Evolutionary conservation across 2,113 vertebrate genomes (phyloP).

Genomic region (Bombycilla garrulus): DNA sequence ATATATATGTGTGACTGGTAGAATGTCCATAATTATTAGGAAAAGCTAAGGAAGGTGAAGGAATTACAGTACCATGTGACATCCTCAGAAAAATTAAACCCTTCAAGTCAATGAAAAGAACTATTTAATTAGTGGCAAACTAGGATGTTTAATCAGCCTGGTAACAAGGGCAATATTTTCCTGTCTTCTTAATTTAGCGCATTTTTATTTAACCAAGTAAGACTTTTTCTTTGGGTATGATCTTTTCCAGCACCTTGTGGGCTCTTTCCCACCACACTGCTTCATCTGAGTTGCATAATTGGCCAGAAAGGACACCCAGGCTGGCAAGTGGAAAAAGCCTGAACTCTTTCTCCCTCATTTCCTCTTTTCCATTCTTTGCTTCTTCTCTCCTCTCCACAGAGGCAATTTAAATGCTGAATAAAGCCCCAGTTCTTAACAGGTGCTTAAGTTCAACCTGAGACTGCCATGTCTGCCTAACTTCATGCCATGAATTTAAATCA

Average conservation of each 20-base stretch:
- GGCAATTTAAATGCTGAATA: background rate
- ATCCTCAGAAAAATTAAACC: background rate
- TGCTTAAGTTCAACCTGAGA: background rate
- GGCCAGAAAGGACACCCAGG: background rate
- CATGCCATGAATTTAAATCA: background rate
- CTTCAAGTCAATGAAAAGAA: background rate
- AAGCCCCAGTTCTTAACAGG: background rate
- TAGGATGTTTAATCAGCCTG: background rate
- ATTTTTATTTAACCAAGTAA: background rate
- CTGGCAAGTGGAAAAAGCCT: background rate
- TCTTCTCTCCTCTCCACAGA: background rate
- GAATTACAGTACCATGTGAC: background rate
- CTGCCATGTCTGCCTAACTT: background rate
- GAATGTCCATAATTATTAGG: background rate
- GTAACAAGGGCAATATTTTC: background rate
- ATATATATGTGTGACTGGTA: background rate
- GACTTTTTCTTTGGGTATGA: background rate
- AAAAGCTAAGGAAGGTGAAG: background rate
- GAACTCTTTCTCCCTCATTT: background rate
- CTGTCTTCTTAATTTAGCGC: background rate
- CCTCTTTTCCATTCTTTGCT: background rate
- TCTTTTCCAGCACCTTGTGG: conserved; percentile 12
- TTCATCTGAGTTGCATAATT: background rate
- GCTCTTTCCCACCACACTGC: background rate
- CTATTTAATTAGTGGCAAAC: background rate